Base-by-base conservation (phyloP, 2,888 invertebrate species). In the Noctuana brunneofusca region DNA sequence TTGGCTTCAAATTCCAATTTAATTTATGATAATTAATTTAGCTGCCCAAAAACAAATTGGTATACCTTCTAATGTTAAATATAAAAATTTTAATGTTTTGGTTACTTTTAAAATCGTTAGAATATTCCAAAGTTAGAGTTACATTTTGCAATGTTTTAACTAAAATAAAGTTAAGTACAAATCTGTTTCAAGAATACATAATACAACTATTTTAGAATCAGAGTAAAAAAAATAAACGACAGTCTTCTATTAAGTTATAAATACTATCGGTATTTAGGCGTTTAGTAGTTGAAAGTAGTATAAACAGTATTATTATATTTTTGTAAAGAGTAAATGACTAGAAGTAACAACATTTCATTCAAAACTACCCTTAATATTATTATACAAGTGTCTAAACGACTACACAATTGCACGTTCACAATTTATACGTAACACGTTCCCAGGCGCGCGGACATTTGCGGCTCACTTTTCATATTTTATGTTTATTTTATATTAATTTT, bases 281-380 rank as follows among this genome's bases (percentile, higher is more conserved):
- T 18, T 11, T 18, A 20, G 0, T 43, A 41, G 14, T 46, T 20
- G 41, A 46, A 16, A 18, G 11, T 46, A 46, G 16, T 18, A 18
- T 0, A 46, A 46, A 46, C 9, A 18, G n/a, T n/a, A 46, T 46
- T 18, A 18, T 18, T 18, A n/a, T 43, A 43, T 35, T 16, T 16
- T 6, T 41, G 24, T 54, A 30, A 54, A 54, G 41, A 54, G 54
- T 54, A 41, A 24, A 54, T 41, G 54, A 54, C 54, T 54, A 54
- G 54, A 54, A 41, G 41, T 32, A 16, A 41, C 24, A 54, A 54
- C 16, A 54, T 38, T 53, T 41, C 41, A 41, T 54, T 38, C 22
- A 35, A 54, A 54, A 54, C 41, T 54, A 54, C 24, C 18, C 32
- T 24, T 54, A 38, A 41, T 11, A 16, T 38, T 53, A 52, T 32